Evolutionary conservation across 1,140 invertebrate species (phyloP).

Genomic region (Samia ricini): DNA sequence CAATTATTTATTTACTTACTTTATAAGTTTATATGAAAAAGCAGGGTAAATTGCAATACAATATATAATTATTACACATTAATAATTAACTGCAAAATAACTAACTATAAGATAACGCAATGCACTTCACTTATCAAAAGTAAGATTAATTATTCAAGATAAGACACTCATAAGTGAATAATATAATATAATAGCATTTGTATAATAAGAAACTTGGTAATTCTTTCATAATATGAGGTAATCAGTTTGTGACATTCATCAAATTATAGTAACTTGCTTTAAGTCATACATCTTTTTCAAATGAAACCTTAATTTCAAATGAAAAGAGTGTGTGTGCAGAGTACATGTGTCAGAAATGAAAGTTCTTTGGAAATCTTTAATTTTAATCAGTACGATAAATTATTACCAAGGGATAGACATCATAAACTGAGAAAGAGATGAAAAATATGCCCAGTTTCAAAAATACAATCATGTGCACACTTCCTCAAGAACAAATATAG

Average conservation of each 20-base stretch:
- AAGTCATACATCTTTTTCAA: too few relatives aligned
- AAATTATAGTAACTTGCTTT: background rate
- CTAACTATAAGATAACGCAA: slow-evolving; percentile 3
- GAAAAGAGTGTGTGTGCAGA: too few relatives aligned
- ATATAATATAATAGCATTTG: slow-evolving; percentile 5
- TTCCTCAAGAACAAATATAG: too few relatives aligned
- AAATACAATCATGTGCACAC: too few relatives aligned
- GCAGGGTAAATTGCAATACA: background rate
- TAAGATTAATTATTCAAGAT: slow-evolving; percentile 13
- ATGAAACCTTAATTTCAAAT: too few relatives aligned
- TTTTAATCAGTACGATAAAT: too few relatives aligned
- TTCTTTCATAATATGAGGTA: slow-evolving; percentile 3
- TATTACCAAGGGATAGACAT: too few relatives aligned
- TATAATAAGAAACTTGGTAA: slow-evolving; percentile 1
- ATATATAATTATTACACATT: background rate
- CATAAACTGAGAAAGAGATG: too few relatives aligned
- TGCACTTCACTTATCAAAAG: slow-evolving; percentile 9
- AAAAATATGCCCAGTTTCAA: too few relatives aligned
- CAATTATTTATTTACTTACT: background rate
- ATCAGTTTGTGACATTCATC: background rate
- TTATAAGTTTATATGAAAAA: background rate
- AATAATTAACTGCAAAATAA: background rate
- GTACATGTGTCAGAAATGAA: too few relatives aligned
- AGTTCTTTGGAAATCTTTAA: too few relatives aligned
- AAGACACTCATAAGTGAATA: slow-evolving; percentile 9